A percentile compares a stretch with the other conserved stretches of the same genome.
Evolutionary conservation across 2,797 vertebrate species (phyloP).

Genomic region (Otolemur crassicaudatus): DNA sequence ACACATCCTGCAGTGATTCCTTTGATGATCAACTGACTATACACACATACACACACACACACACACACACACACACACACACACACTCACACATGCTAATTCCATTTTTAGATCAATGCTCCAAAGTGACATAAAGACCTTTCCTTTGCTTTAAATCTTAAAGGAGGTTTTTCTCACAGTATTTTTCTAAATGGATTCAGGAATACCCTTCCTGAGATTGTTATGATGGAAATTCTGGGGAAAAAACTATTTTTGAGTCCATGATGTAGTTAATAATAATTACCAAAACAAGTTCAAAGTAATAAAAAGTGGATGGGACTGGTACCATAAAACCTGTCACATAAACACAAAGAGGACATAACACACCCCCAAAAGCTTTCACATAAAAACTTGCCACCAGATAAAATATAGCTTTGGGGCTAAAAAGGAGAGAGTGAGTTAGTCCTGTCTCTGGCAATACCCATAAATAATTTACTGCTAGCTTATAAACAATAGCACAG

Average conservation of each 20-base stretch:
- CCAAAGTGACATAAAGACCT: conserved; percentile 3
- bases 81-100: neutral
- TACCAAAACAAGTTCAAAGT: conserved; percentile 65
- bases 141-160: conserved; percentile 60
- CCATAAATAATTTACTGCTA: conserved; percentile 88
- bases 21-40: conserved; percentile 31
- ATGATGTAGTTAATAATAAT: conserved; percentile 78
- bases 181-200: conserved; percentile 60
- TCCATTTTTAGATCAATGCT: neutral
- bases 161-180: conserved; percentile 64
- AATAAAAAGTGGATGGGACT: conserved; percentile 77
- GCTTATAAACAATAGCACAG: conserved; percentile 88
- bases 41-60: neutral
- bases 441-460: conserved; percentile 82
- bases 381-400: conserved; percentile 82
- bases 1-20: neutral
- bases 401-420: conserved; percentile 84
- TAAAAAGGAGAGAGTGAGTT: conserved; percentile 61
- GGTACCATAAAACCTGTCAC: conserved; percentile 78
- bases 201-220: conserved; percentile 50
- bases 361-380: conserved; percentile 76
- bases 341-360: conserved; percentile 82
- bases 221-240: conserved; percentile 72
- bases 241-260: conserved; percentile 72
- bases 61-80: neutral